A percentile compares a stretch with the other conserved stretches of the same genome.
Conservation (phyloP, 2,797 vertebrate genomes). For the Pterois miles region DNA sequence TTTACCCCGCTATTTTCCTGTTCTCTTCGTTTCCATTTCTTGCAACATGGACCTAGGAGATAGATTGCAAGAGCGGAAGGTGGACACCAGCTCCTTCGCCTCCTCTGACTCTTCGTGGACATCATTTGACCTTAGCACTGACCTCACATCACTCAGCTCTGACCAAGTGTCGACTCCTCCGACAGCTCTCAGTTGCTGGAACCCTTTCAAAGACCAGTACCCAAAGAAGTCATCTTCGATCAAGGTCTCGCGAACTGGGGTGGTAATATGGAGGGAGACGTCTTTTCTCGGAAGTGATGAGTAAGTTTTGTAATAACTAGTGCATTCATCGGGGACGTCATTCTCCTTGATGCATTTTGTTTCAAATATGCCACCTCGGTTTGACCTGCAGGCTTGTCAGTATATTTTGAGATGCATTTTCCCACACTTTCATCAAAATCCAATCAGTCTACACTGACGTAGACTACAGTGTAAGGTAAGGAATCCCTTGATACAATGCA, state of each 20-base stretch:
- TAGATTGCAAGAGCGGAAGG: conserved; percentile 20
- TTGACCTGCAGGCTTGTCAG: background rate
- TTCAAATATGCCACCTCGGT: background rate
- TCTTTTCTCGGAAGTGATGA: conserved; percentile 73
- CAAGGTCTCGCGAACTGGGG: background rate
- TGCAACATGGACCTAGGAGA: conserved; percentile 44
- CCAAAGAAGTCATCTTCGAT: background rate
- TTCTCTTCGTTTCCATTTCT: background rate
- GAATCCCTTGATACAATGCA: background rate
- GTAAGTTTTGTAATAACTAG: conserved; percentile 49
- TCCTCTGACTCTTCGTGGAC: conserved; percentile 68
- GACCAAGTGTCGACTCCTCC: conserved; percentile 52
- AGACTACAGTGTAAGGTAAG: background rate
- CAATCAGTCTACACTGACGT: background rate
- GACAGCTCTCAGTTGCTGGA: background rate
- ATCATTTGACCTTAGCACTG: conserved; percentile 68
- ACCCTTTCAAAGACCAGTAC: background rate
- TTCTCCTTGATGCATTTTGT: background rate
- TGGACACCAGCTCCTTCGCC: conserved; percentile 52
- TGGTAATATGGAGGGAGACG: conserved; percentile 67
- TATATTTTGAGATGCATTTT: background rate
- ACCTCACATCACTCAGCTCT: conserved; percentile 71
- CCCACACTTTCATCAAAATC: background rate
- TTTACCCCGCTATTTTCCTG: background rate
- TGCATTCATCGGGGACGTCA: background rate